These are phyloP conservation scores for Synaphobranchus kaupii DNA, from an alignment of 2,797 vertebrate species.

Conservation along the genomic window DNA sequence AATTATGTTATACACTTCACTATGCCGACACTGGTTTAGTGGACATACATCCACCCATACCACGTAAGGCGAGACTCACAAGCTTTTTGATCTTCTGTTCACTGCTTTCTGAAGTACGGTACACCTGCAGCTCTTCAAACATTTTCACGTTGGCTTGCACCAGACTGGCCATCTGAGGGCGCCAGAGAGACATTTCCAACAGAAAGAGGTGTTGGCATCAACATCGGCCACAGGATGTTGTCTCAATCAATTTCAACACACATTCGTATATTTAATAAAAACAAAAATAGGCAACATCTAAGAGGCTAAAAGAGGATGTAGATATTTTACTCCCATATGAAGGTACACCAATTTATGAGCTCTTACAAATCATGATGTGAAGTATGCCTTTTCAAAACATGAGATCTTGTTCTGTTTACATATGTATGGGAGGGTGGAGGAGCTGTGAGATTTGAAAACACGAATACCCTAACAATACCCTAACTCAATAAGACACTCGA, in stretches of 20 bases:
- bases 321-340: background rate
- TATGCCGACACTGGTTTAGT: too few relatives aligned
- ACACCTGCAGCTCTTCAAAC: constrained; percentile 54
- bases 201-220: background rate
- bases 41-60: background rate
- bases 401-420: too few relatives aligned
- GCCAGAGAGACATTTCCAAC: constrained; percentile 1
- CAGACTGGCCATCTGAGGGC: constrained; percentile 46
- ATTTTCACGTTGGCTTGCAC: constrained; percentile 50
- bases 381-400: too few relatives aligned
- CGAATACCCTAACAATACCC: too few relatives aligned
- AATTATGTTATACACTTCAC: background rate
- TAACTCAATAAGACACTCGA: too few relatives aligned
- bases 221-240: background rate
- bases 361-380: too few relatives aligned
- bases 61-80: constrained; percentile 40
- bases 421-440: too few relatives aligned
- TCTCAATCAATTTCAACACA: too few relatives aligned
- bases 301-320: background rate
- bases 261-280: too few relatives aligned
- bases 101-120: constrained; percentile 46
- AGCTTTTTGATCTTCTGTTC: constrained; percentile 55
- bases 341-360: too few relatives aligned
- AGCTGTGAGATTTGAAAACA: too few relatives aligned
- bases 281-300: background rate